A percentile compares a stretch with the other conserved stretches of the same genome.
phyloP scores from a whole-genome alignment of 2,888 invertebrate species.

The Portevinia maculata region DNA sequence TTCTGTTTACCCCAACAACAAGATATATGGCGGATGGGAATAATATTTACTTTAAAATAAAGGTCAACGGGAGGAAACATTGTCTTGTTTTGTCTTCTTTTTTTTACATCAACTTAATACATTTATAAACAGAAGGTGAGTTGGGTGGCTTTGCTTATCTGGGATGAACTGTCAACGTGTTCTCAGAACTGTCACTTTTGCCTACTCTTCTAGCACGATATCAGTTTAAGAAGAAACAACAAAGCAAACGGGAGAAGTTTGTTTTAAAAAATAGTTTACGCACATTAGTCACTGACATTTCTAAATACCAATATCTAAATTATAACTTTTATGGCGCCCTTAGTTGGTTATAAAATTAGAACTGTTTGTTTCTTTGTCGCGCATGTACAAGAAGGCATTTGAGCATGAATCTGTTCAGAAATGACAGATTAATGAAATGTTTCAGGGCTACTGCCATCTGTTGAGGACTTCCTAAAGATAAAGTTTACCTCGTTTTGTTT shows the following conservation, averaged over 20 bases:
- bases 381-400: neutral
- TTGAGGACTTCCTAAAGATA: too few species aligned
- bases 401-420: neutral
- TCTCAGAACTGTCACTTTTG: conserved; percentile 34
- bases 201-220: too few species aligned
- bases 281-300: neutral
- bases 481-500: too few species aligned
- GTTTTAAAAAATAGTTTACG: conserved; percentile 4
- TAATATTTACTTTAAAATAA: conserved; percentile 67
- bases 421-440: too few species aligned
- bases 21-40: conserved; percentile 45
- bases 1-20: conserved; percentile 43
- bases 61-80: conserved; percentile 63
- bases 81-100: conserved; percentile 11
- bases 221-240: neutral
- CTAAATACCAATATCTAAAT: conserved; percentile 18
- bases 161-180: conserved; percentile 32
- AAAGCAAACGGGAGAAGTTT: neutral
- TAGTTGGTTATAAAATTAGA: neutral
- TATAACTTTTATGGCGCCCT: conserved; percentile 9
- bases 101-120: conserved; percentile 11
- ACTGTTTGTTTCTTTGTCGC: neutral
- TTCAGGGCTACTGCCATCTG: neutral
- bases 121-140: conserved; percentile 8
- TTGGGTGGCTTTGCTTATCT: conserved; percentile 16